Evolutionary conservation across 2,888 invertebrate species (phyloP).

Genomic region (Synanthedon tipuliformis): DNA sequence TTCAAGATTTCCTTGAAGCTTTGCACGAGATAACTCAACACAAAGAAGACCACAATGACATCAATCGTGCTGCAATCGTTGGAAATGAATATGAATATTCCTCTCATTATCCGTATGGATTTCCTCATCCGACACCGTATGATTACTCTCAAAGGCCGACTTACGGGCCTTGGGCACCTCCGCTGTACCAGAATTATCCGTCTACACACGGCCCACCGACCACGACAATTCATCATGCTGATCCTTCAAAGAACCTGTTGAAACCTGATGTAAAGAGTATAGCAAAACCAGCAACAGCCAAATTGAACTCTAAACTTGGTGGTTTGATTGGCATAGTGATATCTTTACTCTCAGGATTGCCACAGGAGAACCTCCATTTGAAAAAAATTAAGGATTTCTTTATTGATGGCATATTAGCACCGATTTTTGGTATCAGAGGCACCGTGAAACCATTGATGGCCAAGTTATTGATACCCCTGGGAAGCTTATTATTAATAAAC

Average conservation of each 20-base stretch:
- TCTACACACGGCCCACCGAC: constrained; percentile 8
- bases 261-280: constrained; percentile 27
- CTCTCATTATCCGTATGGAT: constrained; percentile 2
- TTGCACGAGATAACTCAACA: constrained; percentile 22
- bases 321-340: constrained; percentile 42
- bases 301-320: constrained; percentile 37
- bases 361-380: constrained; percentile 27
- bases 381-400: constrained; percentile 45
- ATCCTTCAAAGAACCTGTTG: constrained; percentile 6
- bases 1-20: constrained; percentile 24
- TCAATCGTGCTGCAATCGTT: constrained; percentile 13
- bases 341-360: constrained; percentile 36
- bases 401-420: constrained; percentile 47
- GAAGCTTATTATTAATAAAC: constrained; percentile 50
- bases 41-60: constrained; percentile 14
- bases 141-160: constrained; percentile 10
- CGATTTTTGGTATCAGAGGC: constrained; percentile 41
- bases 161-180: constrained; percentile 10
- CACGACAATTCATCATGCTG: not conserved
- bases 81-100: constrained; percentile 9
- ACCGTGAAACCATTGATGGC: constrained; percentile 49
- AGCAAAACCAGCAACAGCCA: constrained; percentile 34
- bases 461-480: constrained; percentile 50
- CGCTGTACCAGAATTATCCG: constrained; percentile 4
- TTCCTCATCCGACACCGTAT: constrained; percentile 7